Conservation (phyloP, 2,113 vertebrate genomes). For the Zosterops lateralis region DNA sequence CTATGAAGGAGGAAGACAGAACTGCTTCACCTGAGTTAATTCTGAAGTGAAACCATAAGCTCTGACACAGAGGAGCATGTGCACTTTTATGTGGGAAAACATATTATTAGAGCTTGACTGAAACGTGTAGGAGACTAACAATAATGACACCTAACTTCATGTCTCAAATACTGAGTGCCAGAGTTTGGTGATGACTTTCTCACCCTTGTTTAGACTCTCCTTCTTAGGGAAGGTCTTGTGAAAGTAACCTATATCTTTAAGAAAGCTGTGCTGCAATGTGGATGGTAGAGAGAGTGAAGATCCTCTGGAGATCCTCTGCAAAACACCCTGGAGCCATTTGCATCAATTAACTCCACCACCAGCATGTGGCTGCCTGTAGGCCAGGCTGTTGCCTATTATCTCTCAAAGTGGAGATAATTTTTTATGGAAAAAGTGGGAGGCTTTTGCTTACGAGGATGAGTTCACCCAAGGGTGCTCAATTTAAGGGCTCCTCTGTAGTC, state of each 20-base stretch:
- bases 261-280: not conserved
- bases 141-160: not conserved
- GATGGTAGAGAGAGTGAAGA: not conserved
- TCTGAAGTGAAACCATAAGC: not conserved
- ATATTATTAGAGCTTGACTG: conserved; percentile 23
- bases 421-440: not conserved
- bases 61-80: not conserved
- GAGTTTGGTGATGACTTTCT: not conserved
- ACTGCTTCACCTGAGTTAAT: not conserved
- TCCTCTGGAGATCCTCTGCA: not conserved
- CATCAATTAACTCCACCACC: not conserved
- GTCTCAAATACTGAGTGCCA: not conserved
- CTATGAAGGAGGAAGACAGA: not conserved
- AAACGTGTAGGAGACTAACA: not conserved
- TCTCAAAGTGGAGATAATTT: not conserved
- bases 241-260: not conserved
- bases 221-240: not conserved
- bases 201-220: not conserved
- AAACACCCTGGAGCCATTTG: not conserved
- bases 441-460: not conserved
- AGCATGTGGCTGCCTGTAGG: not conserved
- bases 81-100: conserved; percentile 26
- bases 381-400: not conserved
- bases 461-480: not conserved
- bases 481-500: not conserved